phyloP scores from a whole-genome alignment of 2,888 invertebrate species.

The Euzophera pinguis region DNA sequence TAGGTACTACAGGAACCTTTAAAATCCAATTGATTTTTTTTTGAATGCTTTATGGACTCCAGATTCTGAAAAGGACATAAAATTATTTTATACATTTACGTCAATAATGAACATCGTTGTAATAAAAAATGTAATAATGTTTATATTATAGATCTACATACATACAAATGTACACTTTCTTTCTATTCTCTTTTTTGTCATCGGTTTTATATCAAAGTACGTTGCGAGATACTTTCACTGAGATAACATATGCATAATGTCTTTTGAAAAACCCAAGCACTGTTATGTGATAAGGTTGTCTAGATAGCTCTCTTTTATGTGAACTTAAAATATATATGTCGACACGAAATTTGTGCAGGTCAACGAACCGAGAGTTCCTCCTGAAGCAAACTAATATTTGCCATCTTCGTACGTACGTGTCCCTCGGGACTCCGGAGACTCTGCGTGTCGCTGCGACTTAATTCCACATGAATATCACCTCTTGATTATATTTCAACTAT shows the following conservation, averaged over 20 bases:
- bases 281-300: slow-evolving; percentile 28
- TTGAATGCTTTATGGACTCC: no score
- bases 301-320: slow-evolving; percentile 43
- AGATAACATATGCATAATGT: slow-evolving; percentile 20
- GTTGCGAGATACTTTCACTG: slow-evolving; percentile 16
- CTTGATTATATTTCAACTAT: slow-evolving; percentile 16
- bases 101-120: no score
- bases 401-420: slow-evolving; percentile 61
- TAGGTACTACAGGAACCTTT: no score
- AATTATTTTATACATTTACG: no score
- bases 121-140: no score
- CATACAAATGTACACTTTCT: background rate
- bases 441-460: slow-evolving; percentile 56
- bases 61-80: no score
- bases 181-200: background rate
- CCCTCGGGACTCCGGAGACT: slow-evolving; percentile 43
- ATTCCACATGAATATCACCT: slow-evolving; percentile 58
- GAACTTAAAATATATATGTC: slow-evolving; percentile 34
- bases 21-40: no score
- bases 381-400: slow-evolving; percentile 72
- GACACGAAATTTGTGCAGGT: slow-evolving; percentile 64
- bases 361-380: slow-evolving; percentile 65
- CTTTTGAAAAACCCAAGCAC: slow-evolving; percentile 18
- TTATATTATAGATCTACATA: no score
- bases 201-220: slow-evolving; percentile 15